These are phyloP conservation scores for Melanotaenia parkinsoni DNA, from an alignment of 2,797 vertebrate genomes.

Conservation along the genomic window DNA sequence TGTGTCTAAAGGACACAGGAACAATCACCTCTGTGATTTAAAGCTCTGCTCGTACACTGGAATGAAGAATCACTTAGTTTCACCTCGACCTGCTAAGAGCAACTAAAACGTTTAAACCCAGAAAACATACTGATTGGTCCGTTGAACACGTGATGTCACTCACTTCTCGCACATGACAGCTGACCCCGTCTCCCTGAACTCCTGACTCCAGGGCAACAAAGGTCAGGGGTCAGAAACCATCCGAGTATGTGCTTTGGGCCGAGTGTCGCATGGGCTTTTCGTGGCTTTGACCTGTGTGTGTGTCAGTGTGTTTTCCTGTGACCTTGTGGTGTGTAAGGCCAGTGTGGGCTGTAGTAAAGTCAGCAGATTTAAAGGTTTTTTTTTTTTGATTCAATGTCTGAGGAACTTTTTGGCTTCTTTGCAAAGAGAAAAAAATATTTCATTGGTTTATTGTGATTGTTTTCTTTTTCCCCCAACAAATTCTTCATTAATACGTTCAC, in stretches of 20 bases:
- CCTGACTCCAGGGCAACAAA: conserved; percentile 30
- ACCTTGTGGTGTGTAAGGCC: conserved; percentile 12
- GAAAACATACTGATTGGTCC: not conserved
- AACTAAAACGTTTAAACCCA: not conserved
- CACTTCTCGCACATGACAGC: conserved; percentile 12
- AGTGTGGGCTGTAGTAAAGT: conserved; percentile 11
- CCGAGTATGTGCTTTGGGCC: conserved; percentile 20
- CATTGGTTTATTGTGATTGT: no score
- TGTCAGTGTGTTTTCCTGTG: conserved; percentile 40
- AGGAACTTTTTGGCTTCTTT: no score
- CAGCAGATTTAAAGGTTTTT: conserved; percentile 20
- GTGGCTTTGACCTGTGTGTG: conserved; percentile 44
- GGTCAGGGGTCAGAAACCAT: conserved; percentile 42
- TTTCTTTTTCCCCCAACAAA: no score
- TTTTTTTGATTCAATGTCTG: no score
- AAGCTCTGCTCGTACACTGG: not conserved
- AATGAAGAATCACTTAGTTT: not conserved
- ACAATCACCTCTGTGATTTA: not conserved
- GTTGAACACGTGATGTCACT: not conserved
- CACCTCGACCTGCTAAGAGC: not conserved
- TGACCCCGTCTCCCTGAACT: conserved; percentile 30
- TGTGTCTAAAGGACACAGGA: not conserved
- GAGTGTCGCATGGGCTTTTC: conserved; percentile 20
- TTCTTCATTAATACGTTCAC: no score
- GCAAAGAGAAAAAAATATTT: no score